A percentile compares a stretch with the other conserved stretches of the same genome.
These are phyloP conservation scores for Pterocles orientalis DNA, from an alignment of 2,113 vertebrate genomes.

Conservation along the genomic window DNA sequence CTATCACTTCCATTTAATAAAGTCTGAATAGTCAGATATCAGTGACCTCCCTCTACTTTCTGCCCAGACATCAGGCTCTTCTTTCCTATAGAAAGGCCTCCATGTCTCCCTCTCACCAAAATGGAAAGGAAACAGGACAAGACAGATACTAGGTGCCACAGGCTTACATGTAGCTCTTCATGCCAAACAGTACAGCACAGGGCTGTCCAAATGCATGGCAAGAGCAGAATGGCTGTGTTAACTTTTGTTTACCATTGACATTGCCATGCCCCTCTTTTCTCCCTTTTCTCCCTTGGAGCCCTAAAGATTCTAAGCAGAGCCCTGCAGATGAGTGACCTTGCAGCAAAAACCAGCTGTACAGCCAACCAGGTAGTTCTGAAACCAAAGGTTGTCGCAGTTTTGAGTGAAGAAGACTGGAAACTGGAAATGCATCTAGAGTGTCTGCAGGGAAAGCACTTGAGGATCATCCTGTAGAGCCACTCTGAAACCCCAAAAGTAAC, in stretches of 20 bases:
- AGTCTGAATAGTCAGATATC: conserved; percentile 1
- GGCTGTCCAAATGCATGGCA: neutral
- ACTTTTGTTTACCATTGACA: neutral
- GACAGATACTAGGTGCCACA: neutral
- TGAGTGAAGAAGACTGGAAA: neutral
- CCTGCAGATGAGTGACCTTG: neutral
- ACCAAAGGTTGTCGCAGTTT: neutral
- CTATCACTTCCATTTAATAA: conserved; percentile 8
- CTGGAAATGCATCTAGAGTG: neutral
- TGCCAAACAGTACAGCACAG: neutral
- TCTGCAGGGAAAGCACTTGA: neutral
- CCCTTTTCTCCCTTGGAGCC: neutral
- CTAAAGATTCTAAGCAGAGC: neutral
- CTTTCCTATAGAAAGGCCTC: neutral
- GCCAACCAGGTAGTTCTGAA: neutral
- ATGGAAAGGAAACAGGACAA: neutral
- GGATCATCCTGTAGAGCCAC: neutral
- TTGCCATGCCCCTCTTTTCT: neutral
- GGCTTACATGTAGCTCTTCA: neutral
- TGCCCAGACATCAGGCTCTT: neutral
- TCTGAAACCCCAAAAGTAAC: neutral
- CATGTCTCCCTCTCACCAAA: neutral
- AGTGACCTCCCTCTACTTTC: neutral
- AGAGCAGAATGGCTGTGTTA: neutral
- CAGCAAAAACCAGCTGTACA: neutral